Base-by-base conservation (phyloP, 2,113 vertebrate genomes). In the Machaerirhynchus nigripectus region DNA sequence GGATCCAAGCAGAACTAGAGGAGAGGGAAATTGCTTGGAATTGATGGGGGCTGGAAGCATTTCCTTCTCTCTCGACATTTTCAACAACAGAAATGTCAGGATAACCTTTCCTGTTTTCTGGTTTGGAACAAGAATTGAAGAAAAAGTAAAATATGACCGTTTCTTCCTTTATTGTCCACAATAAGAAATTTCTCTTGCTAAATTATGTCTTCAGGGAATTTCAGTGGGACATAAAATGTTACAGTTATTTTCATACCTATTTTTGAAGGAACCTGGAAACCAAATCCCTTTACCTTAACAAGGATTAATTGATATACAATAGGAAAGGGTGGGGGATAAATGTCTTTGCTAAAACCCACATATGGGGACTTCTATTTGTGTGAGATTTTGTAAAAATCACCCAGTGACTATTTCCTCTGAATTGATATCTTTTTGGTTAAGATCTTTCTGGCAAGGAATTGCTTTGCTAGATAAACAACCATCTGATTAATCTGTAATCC, bases 261-360 rank as follows among this genome's bases (percentile, higher is more conserved):
- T 91, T 87, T 93, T 70, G 31, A 73, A 21, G 56, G 46, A 84
- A 53, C 5, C 8, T 71, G 49, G 49, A 76, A 68, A n/a, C 2
- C 2, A 60, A 46, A 70, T 16, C 0, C 6, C 3, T 87, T 76
- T 26, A 56, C 2, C 3, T 94, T 87, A 57, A 47, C 7, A 56
- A 70, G 50, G 18, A 47, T 37, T 49, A n/a, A 64, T 26, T 76
- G 21, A 23, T 53, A 50, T 14, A 37, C 21, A 63, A 6, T 12
- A n/a, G 13, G 19, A 31, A 15, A 4, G 4, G 4, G 7, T 39
- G 1, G 5, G 4, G 2, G 17, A 44, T 17, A 19, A 63, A 61
- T 79, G 50, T 47, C 15, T 61, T 68, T 63, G 30, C 44, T 65
- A 42, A 80, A 83, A 56, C 2, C 10, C 10, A 27, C 3, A 35